Evolutionary conservation across 2,113 vertebrate genomes (phyloP).

Genomic region (Gallinago media): DNA sequence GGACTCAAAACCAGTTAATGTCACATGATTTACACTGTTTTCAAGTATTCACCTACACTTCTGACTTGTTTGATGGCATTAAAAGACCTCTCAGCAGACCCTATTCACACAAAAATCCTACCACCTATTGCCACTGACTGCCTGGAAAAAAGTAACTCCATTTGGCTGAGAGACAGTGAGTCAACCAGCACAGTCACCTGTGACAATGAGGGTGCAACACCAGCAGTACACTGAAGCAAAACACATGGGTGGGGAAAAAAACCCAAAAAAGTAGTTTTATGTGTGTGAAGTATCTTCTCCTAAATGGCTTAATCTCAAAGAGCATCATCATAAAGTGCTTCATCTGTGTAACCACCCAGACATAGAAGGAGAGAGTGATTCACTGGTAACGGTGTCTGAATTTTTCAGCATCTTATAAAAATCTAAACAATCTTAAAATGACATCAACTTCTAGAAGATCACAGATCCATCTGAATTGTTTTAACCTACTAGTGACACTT

Average conservation of each 20-base stretch:
- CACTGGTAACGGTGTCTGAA: neutral
- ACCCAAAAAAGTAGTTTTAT: neutral
- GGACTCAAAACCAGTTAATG: neutral
- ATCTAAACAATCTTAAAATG: neutral
- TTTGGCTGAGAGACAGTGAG: neutral
- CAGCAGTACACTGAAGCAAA: neutral
- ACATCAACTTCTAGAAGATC: neutral
- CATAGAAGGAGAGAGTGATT: neutral
- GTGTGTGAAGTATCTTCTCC: neutral
- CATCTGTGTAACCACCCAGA: neutral
- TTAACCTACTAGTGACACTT: neutral
- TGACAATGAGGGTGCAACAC: neutral
- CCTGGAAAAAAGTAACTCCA: neutral
- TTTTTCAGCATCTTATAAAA: neutral
- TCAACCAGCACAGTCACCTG: neutral
- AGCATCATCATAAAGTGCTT: neutral
- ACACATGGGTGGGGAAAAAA: neutral
- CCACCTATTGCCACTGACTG: neutral
- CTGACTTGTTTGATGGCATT: neutral
- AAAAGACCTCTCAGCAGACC: neutral
- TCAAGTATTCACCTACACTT: neutral
- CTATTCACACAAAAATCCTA: neutral
- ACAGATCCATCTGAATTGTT: neutral
- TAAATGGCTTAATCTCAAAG: neutral
- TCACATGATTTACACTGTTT: neutral